Base-by-base conservation (phyloP, 2,113 vertebrate species). In the Anarhynchus alexandrinus region DNA sequence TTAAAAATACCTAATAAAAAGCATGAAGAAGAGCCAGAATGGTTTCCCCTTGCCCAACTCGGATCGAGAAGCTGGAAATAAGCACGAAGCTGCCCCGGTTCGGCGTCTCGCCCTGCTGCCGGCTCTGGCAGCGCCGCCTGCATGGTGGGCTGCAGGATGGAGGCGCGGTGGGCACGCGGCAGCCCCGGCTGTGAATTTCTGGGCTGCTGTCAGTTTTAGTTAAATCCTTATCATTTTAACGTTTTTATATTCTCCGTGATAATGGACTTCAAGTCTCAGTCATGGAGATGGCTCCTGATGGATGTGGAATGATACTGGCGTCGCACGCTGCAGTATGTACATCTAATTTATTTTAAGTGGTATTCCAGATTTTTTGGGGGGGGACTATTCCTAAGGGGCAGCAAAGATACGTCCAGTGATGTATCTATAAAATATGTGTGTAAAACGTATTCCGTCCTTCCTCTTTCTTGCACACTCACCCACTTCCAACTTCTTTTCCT, bases 401-500 rank as follows among this genome's bases (percentile, higher is more conserved):
- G 40, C 84, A 51, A 91, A 97, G 98, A 98, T 94, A 25, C 88
- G 11, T 61, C 1, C 84, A 49, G 52, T 97, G 97, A 98, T 96
- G 93, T 90, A 91, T 97, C 96, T 96, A 38, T 93, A 92, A 98
- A 98, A 96, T 95, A 93, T 93, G 94, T 82, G 96, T 96, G 83
- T 91, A 97, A 97, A 97, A 96, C 49, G 88, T 59, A 72, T 82
- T 74, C 94, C 86, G 22, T 95, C 94, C 96, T 97, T 97, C 96
- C 93, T 95, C 86, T 89, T 96, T 94, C 97, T 96, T 94, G 95
- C 97, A 96, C 90, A 43, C 97, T 98, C 96, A 58, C 93, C 96
- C 97, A 83, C 97, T 98, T 97, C 97, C 97, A 96, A 97, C 96
- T 98, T 97, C 96, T 98, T 96, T 98, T 97, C 98, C 96, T 97